phyloP scores from a whole-genome alignment of 2,797 vertebrate genomes.

The Nyctalus aviator region DNA sequence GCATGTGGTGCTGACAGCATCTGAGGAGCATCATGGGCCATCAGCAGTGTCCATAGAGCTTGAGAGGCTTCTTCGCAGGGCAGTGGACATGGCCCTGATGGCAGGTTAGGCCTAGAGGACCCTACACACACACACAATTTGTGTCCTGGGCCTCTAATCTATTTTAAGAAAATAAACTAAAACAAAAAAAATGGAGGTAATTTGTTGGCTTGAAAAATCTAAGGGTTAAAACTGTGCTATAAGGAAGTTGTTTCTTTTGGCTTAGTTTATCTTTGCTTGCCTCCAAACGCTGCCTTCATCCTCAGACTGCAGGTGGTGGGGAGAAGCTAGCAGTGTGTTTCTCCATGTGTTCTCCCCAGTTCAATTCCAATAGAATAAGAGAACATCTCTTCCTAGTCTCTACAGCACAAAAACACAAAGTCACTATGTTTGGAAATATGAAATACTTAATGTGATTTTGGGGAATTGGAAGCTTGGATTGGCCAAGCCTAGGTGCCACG shows the following conservation, averaged over 20 bases:
- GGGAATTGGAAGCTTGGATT: neutral
- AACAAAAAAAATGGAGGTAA: neutral
- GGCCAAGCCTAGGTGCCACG: neutral
- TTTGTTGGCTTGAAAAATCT: neutral
- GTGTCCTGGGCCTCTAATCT: neutral
- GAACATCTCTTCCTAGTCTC: neutral
- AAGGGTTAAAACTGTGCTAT: neutral
- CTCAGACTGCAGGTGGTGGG: neutral
- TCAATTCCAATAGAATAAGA: neutral
- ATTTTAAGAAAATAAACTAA: conserved; percentile 29
- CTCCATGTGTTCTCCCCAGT: neutral
- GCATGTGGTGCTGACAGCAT: no score
- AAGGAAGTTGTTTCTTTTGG: neutral
- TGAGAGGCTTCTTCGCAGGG: no score
- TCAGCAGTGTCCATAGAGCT: no score
- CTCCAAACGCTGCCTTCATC: neutral
- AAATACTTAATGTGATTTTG: neutral
- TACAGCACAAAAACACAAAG: neutral
- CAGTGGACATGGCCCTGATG: no score
- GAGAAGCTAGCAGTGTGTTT: neutral
- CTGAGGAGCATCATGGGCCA: no score
- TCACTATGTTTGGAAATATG: neutral
- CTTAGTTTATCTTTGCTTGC: neutral
- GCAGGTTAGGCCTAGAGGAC: no score
- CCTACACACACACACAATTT: no score